Base-by-base conservation (phyloP, 2,888 invertebrate species). In the Hydropsyche betteni region DNA sequence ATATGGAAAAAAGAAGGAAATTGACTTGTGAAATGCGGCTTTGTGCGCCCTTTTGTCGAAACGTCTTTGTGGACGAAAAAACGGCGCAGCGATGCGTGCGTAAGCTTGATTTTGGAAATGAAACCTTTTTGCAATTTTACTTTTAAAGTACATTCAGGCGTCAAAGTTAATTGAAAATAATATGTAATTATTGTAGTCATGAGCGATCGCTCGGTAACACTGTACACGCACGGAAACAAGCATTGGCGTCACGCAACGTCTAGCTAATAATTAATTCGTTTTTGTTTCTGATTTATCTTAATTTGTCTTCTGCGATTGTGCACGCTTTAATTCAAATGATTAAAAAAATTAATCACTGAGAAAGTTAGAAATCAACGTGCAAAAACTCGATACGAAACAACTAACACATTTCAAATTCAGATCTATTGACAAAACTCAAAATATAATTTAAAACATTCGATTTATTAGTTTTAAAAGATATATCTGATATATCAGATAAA, bases 1-100 rank as follows among this genome's bases (percentile, higher is more conserved):
- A 10, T 44, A 44, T 44, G 44, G 10, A 44, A 44, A 44, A 64
- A 64, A 64, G 64, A 10, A 64, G 64, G 64, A 64, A 64, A 64
- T 64, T 64, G 64, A 64, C 64, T 64, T 64, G 64, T 36, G 64
- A 64, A 64, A 64, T 64, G 64, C 34, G 64, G 64, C 64, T 64
- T 64, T 64, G 64, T 64, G 64, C 34, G 61, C 24, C 61, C 61
- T 61, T 61, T 61, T 61, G 61, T 61, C 24, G 24, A 24, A 44
- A 44, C 6, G 44, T 44, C 44, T 44, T 44, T 44, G 44, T 44
- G 44, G 44, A 44, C 44, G 6, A 44, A 44, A 44, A 44, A 8
- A 44, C 24, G 24, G 24, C 24, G 24, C 1, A 24, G 24, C 24
- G 24, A 24, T 24, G 24, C 24, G 24, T 24, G 24, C 24, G 24